Evolutionary conservation across 1,140 invertebrate species (phyloP), one percentile per base, ranked within the genome.

Genomic region (Triops longicaudatus): DNA sequence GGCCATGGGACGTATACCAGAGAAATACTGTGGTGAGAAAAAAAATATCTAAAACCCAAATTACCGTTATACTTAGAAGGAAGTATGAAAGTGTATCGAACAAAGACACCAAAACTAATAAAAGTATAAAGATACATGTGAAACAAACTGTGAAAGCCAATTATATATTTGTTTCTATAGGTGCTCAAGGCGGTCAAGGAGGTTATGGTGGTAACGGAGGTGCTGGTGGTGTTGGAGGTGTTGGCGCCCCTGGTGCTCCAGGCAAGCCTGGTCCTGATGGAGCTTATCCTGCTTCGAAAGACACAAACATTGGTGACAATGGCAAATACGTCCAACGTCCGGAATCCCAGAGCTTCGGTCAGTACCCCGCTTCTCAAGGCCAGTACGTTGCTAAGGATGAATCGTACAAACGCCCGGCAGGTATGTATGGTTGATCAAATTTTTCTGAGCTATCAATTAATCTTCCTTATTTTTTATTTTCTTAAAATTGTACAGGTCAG

Each of bases 221-320:
- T 71, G 75, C 77, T 26, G 78, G 76, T 43, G 78, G 78, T 63
- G 72, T 73, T 73, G 76, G 78, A 75, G 73, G 74, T 77, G 76
- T 78, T 10, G 80, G 80, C n/a, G 73, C 76, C 26, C 77, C 79
- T 73, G 80, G 77, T 71, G 73, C 77, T 75, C 77, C 77, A 1
- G 80, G 80, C 26, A 72, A 73, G n/a, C 76, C 79, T 72, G 79
- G 76, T 50, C 4, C 63, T 42, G 79, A 78, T 76, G 78, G 79
- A n/a, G 10, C 50, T 63, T 63, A 63, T 17, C 50, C 50, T 22
- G 17, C 50, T 6, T 63, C 50, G 14, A 17, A 63, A n/a, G 50
- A 22, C 17, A 17, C 10, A 17, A 14, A 63, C 22, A 14, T 14
- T n/a, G 50, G 50, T n/a, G 50, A 63, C 50, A 63, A 2, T 12